Evolutionary conservation across 2,888 invertebrate genomes (phyloP), one percentile per base, ranked within the genome.

Genomic region (Zhuqinia jingwanae): DNA sequence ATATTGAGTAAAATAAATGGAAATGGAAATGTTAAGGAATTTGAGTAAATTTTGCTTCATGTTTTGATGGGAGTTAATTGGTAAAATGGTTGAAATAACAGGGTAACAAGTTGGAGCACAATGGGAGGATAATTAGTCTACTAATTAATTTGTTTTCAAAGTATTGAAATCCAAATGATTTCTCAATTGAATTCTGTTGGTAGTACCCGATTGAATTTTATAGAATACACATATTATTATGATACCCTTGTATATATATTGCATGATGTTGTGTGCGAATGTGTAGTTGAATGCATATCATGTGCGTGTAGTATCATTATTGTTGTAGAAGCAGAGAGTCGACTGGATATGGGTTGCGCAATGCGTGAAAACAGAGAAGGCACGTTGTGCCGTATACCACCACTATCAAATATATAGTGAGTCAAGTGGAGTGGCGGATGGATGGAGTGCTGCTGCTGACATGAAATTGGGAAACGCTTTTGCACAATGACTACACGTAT

Each of bases 121-220:
- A 2, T 30, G 27, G 27, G 5, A 36, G 6, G 60, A 65, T 65
- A 65, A 65, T 65, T 30, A 65, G 65, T 11, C 36, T 42, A 17
- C 65, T 65, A 65, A 65, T 65, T 65, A 65, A 65, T 65, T 65
- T 65, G 65, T 65, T 65, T 36, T 65, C n/a, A 65, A 20, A 65
- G 17, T 10, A 6, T 58, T 58, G 25, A 25, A 58, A 10, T 11
- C 0, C 25, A 25, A 42, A 65, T 36, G 36, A 36, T 10, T 65
- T 65, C 8, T 30, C 27, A 60, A 60, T 27, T 60, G 60, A 13
- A 8, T 20, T 3, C 5, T 6, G 56, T 5, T 53, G 17, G 2
- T n/a, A 17, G 17, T 2, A 53, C 20, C 2, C 17, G 20, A 2
- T 17, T n/a, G n/a, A n/a, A n/a, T n/a, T n/a, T n/a, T n/a, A n/a